Base-by-base conservation (phyloP, 1,140 invertebrate genomes). In the Penaeus vannamei region DNA sequence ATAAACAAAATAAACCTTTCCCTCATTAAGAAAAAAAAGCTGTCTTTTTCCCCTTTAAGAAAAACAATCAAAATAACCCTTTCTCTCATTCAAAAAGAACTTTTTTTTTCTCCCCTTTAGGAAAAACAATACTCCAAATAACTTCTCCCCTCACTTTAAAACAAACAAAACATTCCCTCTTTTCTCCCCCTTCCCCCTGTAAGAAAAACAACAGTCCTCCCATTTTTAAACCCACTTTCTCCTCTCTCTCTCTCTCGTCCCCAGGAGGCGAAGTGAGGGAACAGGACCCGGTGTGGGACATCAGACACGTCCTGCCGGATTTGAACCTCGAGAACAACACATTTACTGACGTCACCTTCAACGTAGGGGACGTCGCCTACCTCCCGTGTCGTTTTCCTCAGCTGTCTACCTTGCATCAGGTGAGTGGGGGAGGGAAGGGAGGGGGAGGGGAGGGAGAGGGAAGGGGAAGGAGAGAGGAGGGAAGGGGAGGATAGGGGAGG, bases 311-410 rank as follows among this genome's bases (percentile, higher is more conserved):
- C n/a, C 60, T 91, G 1, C 90, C 90, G 20, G 84, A 88, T 32
- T 62, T 91, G 42, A 77, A 91, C 77, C 84, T 91, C 14, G 87
- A 86, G 26, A 91, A 91, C 83, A 89, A 91, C 84, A 82, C 90
- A 1, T 84, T 91, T 46, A 91, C 87, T 1, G 87, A 91, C 79
- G 90, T 91, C 42, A 80, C 29, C 22, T 85, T 85, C 64, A 91
- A 91, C 60, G 85, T 84, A 1, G 90, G 90, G 4, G 87, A 88
- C 26, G 72, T 88, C 5, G 90, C 90, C 23, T 89, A 89, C 81
- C 81, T 91, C 53, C 87, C 90, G 0, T 91, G 90, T 66, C 84
- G 90, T 42, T 91, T 91, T 79, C 87, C 90, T 2, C 80, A 86
- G 66, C 81, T 88, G 46, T 89, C 90, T 17, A 84, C 86, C 26